phyloP scores from a whole-genome alignment of 2,888 invertebrate genomes.

The Pollenia angustigena region DNA sequence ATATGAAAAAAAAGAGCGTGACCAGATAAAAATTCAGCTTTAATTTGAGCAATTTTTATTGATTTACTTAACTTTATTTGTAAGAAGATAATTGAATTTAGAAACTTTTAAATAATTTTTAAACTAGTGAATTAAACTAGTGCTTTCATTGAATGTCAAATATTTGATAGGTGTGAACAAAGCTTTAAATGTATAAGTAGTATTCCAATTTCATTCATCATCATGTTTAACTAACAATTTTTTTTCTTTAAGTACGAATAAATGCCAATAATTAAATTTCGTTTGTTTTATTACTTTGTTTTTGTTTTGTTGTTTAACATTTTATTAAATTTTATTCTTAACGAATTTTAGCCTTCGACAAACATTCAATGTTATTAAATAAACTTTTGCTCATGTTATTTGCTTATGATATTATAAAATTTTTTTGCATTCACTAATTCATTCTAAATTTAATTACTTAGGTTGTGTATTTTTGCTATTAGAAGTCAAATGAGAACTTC shows the following conservation, averaged over 20 bases:
- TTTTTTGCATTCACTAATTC: background rate
- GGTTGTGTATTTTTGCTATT: no score
- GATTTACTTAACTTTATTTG: no score
- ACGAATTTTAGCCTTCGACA: background rate
- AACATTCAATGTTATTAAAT: background rate
- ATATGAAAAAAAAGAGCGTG: no score
- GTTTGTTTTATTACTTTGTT: background rate
- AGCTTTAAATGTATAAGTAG: background rate
- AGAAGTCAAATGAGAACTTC: no score
- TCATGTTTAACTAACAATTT: background rate
- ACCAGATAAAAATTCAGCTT: no score
- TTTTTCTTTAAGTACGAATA: background rate
- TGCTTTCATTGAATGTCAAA: no score
- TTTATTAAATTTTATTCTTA: slow-evolving; percentile 1
- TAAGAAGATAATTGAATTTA: no score
- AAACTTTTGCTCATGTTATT: background rate
- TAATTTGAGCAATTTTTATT: no score
- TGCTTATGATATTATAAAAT: background rate
- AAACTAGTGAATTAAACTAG: no score
- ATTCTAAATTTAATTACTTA: no score
- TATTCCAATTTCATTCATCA: background rate
- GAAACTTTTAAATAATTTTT: no score
- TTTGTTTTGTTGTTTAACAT: background rate
- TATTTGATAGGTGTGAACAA: no score
- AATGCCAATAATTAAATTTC: background rate